Base-by-base conservation (phyloP, 2,888 invertebrate species). In the Melanophora roralis region DNA sequence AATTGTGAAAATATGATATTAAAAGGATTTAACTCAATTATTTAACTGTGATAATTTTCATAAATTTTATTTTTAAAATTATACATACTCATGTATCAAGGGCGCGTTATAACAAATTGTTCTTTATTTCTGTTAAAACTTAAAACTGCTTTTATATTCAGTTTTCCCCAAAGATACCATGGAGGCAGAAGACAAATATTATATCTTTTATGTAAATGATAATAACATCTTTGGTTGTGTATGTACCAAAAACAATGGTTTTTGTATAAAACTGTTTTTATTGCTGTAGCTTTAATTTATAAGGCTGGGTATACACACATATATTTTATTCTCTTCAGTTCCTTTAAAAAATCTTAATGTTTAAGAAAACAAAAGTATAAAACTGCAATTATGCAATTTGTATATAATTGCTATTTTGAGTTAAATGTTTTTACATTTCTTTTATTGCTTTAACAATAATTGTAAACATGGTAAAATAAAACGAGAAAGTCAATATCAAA, bases 211-310 rank as follows among this genome's bases (percentile, higher is more conserved):
- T 51, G 11, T 74, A 43, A 51, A 67, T 59, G 67, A 59, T 74
- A 74, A 59, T 51, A 67, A 43, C 38, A 65, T 21, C 57, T 67
- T 57, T n/a, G n/a, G n/a, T n/a, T 34, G 67, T 4, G 51, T 67
- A 43, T 59, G 23, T n/a, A n/a, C n/a, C n/a, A n/a, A n/a, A 74
- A 67, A 74, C 59, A 59, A 74, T 67, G 21, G 57, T 67, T 74
- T 72, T 74, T 74, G 40, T 49, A 67, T 74, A 16, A 47, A 74
- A 67, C 74, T 67, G 74, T 74, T 67, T 65, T 51, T 53, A 62
- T 62, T 43, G 65, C 34, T 2, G 14, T 5, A n/a, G 57, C 23
- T 43, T 59, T 34, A 34, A 51, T 59, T 74, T 43, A 51, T 49
- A 11, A 14, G 21, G 32, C 65, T 40, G 40, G 36, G 38, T n/a